These are phyloP conservation scores for Zaprionus vittiger DNA, from an alignment of 1,140 invertebrate species.

Conservation along the genomic window DNA sequence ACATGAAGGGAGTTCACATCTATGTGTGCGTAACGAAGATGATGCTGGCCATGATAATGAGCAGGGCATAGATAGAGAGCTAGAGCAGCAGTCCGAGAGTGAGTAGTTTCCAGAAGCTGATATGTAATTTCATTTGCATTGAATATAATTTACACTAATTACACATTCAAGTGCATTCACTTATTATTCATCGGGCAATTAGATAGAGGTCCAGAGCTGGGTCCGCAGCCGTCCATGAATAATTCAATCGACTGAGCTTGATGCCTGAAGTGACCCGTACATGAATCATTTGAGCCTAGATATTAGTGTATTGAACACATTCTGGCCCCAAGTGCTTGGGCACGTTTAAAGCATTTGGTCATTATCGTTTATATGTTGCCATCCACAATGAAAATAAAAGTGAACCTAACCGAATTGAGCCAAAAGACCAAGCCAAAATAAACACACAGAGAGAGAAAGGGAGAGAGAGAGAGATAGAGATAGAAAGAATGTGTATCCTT, in stretches of 20 bases:
- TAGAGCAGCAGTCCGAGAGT: not conserved
- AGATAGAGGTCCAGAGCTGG: not conserved
- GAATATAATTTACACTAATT: constrained; percentile 31
- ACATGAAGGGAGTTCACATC: not conserved
- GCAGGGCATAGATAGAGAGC: not conserved
- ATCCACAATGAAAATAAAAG: not conserved
- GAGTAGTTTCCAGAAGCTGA: not conserved
- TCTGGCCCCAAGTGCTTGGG: not conserved
- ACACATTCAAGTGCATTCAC: constrained; percentile 26
- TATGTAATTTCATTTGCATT: not conserved
- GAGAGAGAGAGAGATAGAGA: not conserved
- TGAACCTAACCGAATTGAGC: not conserved
- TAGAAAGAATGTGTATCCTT: constrained; percentile 10
- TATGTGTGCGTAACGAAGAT: not conserved
- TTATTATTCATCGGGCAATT: constrained; percentile 15
- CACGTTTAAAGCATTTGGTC: constrained; percentile 19
- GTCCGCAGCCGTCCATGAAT: not conserved
- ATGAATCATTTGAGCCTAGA: not conserved
- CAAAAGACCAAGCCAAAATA: constrained; percentile 18
- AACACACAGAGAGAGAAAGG: not conserved
- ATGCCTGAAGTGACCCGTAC: not conserved
- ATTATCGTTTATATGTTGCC: constrained; percentile 4
- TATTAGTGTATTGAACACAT: not conserved
- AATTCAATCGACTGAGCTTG: not conserved
- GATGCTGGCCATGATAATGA: not conserved